Evolutionary conservation across 2,113 vertebrate species (phyloP), one percentile per base, ranked within the genome.

Genomic region (Pholis gunnellus): DNA sequence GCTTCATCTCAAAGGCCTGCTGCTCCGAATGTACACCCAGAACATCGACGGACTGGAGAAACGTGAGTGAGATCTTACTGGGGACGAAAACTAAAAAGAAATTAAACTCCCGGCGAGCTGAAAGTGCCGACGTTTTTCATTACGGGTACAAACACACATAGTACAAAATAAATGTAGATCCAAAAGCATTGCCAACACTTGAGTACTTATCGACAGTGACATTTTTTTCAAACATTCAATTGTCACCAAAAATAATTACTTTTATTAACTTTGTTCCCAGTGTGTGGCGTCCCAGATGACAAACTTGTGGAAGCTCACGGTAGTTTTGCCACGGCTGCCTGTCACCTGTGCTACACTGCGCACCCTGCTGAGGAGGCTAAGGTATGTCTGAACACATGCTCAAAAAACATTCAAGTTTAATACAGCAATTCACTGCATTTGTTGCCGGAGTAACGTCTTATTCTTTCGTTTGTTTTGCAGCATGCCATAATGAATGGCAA

Each of bases 41-140:
- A 96, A 96, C 91, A 96, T 96, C n/a, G 96, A 96, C 6, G 95
- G 96, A 10, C 88, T 96, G 72, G 95, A 96, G 85, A 95, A 94
- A 81, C 27, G 96, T 96, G 81, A 92, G 95, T n/a, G n/a, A n/a
- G n/a, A n/a, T n/a, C n/a, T n/a, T n/a, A n/a, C n/a, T n/a, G n/a
- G n/a, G n/a, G n/a, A n/a, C n/a, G n/a, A n/a, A n/a, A n/a, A n/a
- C n/a, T n/a, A n/a, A n/a, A n/a, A n/a, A n/a, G n/a, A n/a, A n/a
- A n/a, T n/a, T n/a, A n/a, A n/a, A n/a, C n/a, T n/a, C n/a, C n/a
- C n/a, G n/a, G n/a, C n/a, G n/a, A n/a, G n/a, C n/a, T n/a, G n/a
- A n/a, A n/a, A n/a, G n/a, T n/a, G n/a, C n/a, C n/a, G n/a, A n/a
- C n/a, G n/a, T n/a, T n/a, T n/a, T n/a, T n/a, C n/a, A n/a, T n/a